phyloP scores from a whole-genome alignment of 2,797 vertebrate species.

The Pseudochaenichthys georgianus region DNA sequence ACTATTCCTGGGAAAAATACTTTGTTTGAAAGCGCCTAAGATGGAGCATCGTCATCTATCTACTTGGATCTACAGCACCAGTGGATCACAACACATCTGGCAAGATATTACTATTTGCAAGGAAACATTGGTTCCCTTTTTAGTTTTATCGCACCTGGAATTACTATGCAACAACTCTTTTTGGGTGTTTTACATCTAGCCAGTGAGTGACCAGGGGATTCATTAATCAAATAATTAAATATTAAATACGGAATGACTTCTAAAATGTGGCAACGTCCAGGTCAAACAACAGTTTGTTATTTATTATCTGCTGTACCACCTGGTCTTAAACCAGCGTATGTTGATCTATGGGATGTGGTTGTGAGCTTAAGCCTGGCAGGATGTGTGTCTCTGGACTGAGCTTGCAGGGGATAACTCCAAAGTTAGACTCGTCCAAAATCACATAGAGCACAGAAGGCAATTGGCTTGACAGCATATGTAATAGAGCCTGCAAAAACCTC shows the following conservation, averaged over 20 bases:
- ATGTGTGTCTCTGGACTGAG: conserved; percentile 52
- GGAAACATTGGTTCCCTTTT: neutral
- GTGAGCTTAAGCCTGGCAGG: conserved; percentile 51
- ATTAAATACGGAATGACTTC: conserved; percentile 40
- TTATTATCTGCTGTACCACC: conserved; percentile 51
- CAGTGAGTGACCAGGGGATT: conserved; percentile 34
- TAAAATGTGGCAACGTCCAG: conserved; percentile 41
- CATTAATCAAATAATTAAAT: conserved; percentile 48
- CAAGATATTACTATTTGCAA: neutral
- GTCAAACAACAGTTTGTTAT: conserved; percentile 46
- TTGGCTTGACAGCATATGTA: conserved; percentile 77
- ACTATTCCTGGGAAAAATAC: no score
- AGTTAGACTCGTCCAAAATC: conserved; percentile 64
- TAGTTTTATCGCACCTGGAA: neutral
- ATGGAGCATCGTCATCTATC: neutral
- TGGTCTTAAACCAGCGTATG: conserved; percentile 35
- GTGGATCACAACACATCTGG: neutral
- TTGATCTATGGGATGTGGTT: conserved; percentile 60
- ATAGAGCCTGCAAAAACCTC: conserved; percentile 66
- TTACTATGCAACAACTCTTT: neutral
- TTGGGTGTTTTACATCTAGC: conserved; percentile 11
- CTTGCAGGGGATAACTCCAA: conserved; percentile 53
- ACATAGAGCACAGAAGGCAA: conserved; percentile 69
- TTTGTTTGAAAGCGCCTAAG: no score
- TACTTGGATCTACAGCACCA: neutral